Base-by-base conservation (phyloP, 2,888 invertebrate genomes). In the Argyresthia albistria region DNA sequence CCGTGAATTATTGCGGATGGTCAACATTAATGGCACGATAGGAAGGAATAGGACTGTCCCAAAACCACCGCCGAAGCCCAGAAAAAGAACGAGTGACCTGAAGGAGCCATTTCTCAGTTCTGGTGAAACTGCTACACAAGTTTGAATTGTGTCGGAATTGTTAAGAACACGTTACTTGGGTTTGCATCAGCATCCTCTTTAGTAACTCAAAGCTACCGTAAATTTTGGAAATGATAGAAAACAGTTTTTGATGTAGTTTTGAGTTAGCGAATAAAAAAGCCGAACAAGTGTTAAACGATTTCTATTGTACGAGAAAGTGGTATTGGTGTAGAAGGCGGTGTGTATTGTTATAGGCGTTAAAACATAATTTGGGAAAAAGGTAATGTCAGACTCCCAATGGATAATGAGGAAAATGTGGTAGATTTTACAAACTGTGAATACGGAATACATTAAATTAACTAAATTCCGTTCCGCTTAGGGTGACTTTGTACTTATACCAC, bases 81-180 rank as follows among this genome's bases (percentile, higher is more conserved):
- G 92, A 71, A 95, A 94, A 82, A 90, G 92, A 57, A 88, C 89
- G 54, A 89, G 91, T 16, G 89, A 87, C 59, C 69, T 86, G 62
- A 91, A 90, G 65, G 94, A 94, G 64, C 93, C 93, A 54, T 89
- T 94, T 64, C 93, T 94, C 72, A 95, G 95, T 75, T 92, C 94
- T 69, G 91, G 92, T 56, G 95, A 95, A 66, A 95, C 95, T 63
- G 95, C 95, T 51, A 95, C 95, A 58, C 95, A 95, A 88, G 95
- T 95, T 81, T 94, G 90, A 89, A 14, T 14, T 14, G 39, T 39
- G 8, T 39, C 25, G 25, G n/a, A 39, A 3, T 39, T 11, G 39
- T 39, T 4, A 39, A 39, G 25, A 6, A 25, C 2, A 25, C 6
- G 2, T 25, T 25, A 25, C 3, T 25, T 25, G 25, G 25, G 2